Evolutionary conservation across 1,140 invertebrate genomes (phyloP), one percentile per base, ranked within the genome.

Genomic region (Parasteatoda tepidariorum): DNA sequence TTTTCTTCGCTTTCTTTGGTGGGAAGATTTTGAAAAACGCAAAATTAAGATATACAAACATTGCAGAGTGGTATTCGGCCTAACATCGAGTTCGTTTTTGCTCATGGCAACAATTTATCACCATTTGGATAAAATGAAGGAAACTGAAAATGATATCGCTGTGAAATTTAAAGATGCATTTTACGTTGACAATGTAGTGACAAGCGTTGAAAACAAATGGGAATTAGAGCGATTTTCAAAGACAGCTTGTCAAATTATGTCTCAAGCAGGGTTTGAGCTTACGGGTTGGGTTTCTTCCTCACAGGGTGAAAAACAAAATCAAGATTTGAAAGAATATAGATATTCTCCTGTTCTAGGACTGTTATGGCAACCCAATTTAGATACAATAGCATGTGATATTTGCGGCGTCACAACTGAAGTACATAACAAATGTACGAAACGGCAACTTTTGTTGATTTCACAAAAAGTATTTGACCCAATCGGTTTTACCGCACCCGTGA

Each of bases 151-250:
- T 59, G 55, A 59, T 59, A n/a, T 59, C 5, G 55, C 55, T 9
- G 55, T 18, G n/a, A 55, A 71, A 30, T 30, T 71, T 54, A 71
- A 26, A 31, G 68, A 71, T n/a, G 9, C 41, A 2, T 70, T 70
- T 24, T 59, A 59, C 18, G 55, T 59, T n/a, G 55, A 59, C 41
- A 48, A 48, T 48, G 41, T 48, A 9, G 41, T 48, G 41, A 48
- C 41, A 48, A 48, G 41, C 18, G 41, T 48, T 48, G 41, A 48
- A n/a, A n/a, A n/a, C n/a, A n/a, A n/a, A n/a, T n/a, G n/a, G n/a
- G n/a, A n/a, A n/a, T n/a, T n/a, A n/a, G n/a, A n/a, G n/a, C n/a
- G n/a, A n/a, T n/a, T n/a, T n/a, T n/a, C n/a, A n/a, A n/a, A n/a
- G n/a, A n/a, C n/a, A n/a, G n/a, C n/a, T n/a, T n/a, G n/a, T n/a